phyloP scores from a whole-genome alignment of 2,113 vertebrate species.

The Nesogale talazaci region DNA sequence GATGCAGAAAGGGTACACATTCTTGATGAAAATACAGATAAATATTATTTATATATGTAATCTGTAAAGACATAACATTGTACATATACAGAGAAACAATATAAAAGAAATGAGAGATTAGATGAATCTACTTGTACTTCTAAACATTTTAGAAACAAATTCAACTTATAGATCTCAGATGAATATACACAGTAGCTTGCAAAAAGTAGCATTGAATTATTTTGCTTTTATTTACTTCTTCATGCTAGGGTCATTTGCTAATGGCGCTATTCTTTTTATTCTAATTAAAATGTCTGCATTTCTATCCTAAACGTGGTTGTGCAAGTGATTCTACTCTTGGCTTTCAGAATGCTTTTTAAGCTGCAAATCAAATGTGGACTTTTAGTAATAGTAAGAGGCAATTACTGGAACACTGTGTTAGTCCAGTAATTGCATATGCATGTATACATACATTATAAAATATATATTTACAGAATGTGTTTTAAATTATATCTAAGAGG shows the following conservation, averaged over 20 bases:
- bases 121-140: conserved; percentile 1
- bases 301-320: conserved; percentile 49
- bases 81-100: neutral
- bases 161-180: conserved; percentile 51
- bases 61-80: neutral
- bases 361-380: conserved; percentile 26
- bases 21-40: conserved; percentile 4
- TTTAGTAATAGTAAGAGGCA: neutral
- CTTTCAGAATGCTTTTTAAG: conserved; percentile 37
- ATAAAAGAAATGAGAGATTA: conserved; percentile 28
- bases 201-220: conserved; percentile 10
- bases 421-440: neutral
- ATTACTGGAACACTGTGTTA: neutral
- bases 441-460: neutral
- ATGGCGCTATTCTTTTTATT: conserved; percentile 68
- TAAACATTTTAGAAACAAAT: conserved; percentile 13
- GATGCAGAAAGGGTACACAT: neutral
- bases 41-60: neutral
- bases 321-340: conserved; percentile 25
- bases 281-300: conserved; percentile 72
- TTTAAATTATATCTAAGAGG: too few species aligned
- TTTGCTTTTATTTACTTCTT: conserved; percentile 60
- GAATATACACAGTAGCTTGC: neutral
- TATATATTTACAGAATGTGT: too few species aligned
- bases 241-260: conserved; percentile 67